Evolutionary conservation across 2,113 vertebrate species (phyloP), one percentile per base, ranked within the genome.

Genomic region (Tupaia chinensis): DNA sequence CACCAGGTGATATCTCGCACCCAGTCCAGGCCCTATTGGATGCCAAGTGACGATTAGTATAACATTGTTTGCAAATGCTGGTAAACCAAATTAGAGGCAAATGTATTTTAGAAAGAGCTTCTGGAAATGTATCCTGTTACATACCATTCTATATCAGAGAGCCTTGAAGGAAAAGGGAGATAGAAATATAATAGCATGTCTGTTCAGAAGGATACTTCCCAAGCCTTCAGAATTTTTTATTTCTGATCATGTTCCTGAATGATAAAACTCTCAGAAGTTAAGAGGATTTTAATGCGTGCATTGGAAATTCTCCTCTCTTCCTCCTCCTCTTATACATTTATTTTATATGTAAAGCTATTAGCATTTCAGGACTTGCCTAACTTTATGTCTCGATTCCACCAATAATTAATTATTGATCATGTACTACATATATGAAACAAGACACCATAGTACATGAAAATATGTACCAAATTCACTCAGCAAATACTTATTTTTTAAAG

Each of bases 51-150:
- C 32, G 20, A 1, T 44, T 19, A 19, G 34, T 77, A 44, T 44
- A 32, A 65, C 54, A 27, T 3, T 34, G 23, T 11, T 6, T 17
- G 58, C 29, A 34, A 74, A 25, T 13, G 13, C 32, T 56, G 27
- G 53, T 79, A 65, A 65, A 73, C 13, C 72, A 84, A 83, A 74
- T 58, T 74, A 80, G 44, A 44, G 88, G 23, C 27, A 82, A 87
- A 53, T 54, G 20, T 16, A 20, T 70, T 92, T 92, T 87, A 27
- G 61, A 93, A 94, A 68, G 27, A 81, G 58, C 53, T 95, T 73
- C 53, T 11, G 14, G 16, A 95, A 66, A 77, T 53, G 23, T 66
- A 8, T 29, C 44, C 70, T 74, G 12, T 82, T 16, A 29, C 10
- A n/a, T 65, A 69, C 14, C 34, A n/a, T 17, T 44, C 14, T 68